Base-by-base conservation (phyloP, 2,113 vertebrate genomes). In the Urocolius indicus region DNA sequence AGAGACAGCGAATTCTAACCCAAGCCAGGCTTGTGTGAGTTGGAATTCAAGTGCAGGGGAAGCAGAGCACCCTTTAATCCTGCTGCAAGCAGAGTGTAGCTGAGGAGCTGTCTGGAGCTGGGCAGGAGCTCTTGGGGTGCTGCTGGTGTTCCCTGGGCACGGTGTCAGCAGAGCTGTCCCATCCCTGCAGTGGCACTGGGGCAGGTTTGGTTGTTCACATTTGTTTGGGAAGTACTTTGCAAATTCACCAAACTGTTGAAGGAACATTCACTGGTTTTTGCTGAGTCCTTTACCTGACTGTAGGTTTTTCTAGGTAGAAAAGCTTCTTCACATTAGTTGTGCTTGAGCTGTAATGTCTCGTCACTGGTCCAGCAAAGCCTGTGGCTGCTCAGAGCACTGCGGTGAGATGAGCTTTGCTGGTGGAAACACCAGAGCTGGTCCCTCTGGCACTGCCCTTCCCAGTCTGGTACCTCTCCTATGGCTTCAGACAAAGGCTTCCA, bases 131-230 rank as follows among this genome's bases (percentile, higher is more conserved):
- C 19, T 61, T 20, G 32, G 6, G 10, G 49, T 30, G 67, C 79
- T 29, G 22, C 24, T 0, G 6, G 54, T 13, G 22, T 41, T 49
- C 38, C 63, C 43, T 32, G 38, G 49, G 7, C 13, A 3, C 48
- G 0, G 1, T 15, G 24, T 18, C 32, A 36, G 41, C n/a, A 5
- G 38, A n/a, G 68, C 1, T 21, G 58, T 74, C 61, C 55, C 4
- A 0, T 21, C 17, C 0, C 4, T 26, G 72, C 38, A 17, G 49
- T 23, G 2, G 1, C 15, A 38, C 19, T 23, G 1, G 16, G 71
- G 36, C 34, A 13, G 4, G 17, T 34, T 41, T 54, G 30, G 9
- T 49, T 38, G 6, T 11, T 49, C 30, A 14, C 0, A 41, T 43
- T 11, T 26, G 23, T 51, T 57, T 11, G 8, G 4, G 43, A 34